A percentile compares a stretch with the other conserved stretches of the same genome.
Evolutionary conservation across 2,888 invertebrate species (phyloP).

Genomic region (Incurvaria masculella): DNA sequence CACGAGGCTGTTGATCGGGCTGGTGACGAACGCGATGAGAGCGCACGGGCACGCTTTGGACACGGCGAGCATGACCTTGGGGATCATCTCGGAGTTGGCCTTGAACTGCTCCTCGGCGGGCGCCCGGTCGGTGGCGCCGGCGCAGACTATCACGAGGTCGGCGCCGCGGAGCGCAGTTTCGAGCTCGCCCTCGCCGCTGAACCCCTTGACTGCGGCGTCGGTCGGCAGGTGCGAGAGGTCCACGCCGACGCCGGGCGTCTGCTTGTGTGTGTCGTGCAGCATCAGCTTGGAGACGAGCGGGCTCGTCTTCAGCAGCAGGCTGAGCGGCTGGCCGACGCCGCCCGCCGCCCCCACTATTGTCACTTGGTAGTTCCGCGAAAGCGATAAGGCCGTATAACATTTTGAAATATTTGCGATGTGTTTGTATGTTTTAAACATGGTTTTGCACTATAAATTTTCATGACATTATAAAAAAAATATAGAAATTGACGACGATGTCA

Average conservation of each 20-base stretch:
- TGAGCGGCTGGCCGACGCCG: slow-evolving; percentile 51
- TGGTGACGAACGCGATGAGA: slow-evolving; percentile 39
- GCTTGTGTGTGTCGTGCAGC: slow-evolving; percentile 48
- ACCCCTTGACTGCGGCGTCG: slow-evolving; percentile 28
- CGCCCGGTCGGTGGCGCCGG: no score
- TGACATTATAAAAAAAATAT: no score
- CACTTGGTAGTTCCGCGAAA: slow-evolving; percentile 26
- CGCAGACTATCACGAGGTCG: slow-evolving; percentile 64
- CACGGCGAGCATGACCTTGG: slow-evolving; percentile 26
- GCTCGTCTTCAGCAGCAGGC: slow-evolving; percentile 57
- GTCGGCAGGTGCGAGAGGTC: slow-evolving; percentile 48
- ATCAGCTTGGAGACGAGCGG: slow-evolving; percentile 55
- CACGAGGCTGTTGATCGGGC: slow-evolving; percentile 42
- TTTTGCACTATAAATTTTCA: no score
- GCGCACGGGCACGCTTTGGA: slow-evolving; percentile 32
- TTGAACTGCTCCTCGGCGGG: slow-evolving; percentile 58
- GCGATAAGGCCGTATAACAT: slow-evolving; percentile 1
- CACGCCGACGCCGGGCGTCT: slow-evolving; percentile 36
- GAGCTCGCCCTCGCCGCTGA: slow-evolving; percentile 27
- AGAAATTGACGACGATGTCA: no score
- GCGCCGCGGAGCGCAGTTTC: slow-evolving; percentile 45
- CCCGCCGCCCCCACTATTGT: slow-evolving; percentile 42
- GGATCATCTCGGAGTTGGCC: slow-evolving; percentile 38
- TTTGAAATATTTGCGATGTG: slow-evolving; percentile 1
- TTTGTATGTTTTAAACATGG: slow-evolving; percentile 7